Evolutionary conservation across 64 coral and sea anemone species (phyloP).

Genomic region (Pocillopora verrucosa): DNA sequence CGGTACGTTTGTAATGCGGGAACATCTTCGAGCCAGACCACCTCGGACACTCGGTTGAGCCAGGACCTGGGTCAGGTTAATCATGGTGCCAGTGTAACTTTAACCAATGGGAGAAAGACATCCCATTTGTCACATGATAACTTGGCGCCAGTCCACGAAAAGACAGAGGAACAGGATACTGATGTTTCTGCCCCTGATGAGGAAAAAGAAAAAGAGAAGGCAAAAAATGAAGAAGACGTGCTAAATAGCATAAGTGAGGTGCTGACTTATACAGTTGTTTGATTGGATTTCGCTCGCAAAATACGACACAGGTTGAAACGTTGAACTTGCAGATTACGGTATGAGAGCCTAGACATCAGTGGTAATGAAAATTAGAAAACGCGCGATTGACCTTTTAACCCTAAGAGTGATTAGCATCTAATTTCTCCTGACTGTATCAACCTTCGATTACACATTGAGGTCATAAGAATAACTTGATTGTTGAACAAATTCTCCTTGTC

Average conservation of each 20-base stretch:
- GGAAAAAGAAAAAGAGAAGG: not conserved
- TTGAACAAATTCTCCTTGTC: too few relatives aligned
- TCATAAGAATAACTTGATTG: too few relatives aligned
- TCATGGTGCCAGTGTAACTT: not conserved
- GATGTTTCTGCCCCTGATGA: not conserved
- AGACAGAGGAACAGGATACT: not conserved
- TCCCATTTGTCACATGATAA: not conserved
- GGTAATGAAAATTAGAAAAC: too few relatives aligned
- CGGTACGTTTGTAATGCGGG: not conserved
- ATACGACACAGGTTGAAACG: too few relatives aligned
- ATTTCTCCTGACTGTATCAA: too few relatives aligned
- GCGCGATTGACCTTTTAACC: too few relatives aligned
- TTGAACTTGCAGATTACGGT: too few relatives aligned
- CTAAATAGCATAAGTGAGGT: slow-evolving; percentile 41
- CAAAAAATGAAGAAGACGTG: not conserved
- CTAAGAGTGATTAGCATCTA: too few relatives aligned
- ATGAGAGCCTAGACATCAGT: too few relatives aligned
- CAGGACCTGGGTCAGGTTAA: slow-evolving; percentile 5
- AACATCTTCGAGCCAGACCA: not conserved
- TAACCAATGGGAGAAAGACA: not conserved
- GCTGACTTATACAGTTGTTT: not conserved
- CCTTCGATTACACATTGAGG: too few relatives aligned
- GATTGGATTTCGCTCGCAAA: not conserved
- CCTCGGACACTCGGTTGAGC: not conserved
- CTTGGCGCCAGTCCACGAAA: not conserved